Conservation (phyloP, 30 jellyfish, hydroid and myxozoan species). For the Morbakka virulenta region DNA sequence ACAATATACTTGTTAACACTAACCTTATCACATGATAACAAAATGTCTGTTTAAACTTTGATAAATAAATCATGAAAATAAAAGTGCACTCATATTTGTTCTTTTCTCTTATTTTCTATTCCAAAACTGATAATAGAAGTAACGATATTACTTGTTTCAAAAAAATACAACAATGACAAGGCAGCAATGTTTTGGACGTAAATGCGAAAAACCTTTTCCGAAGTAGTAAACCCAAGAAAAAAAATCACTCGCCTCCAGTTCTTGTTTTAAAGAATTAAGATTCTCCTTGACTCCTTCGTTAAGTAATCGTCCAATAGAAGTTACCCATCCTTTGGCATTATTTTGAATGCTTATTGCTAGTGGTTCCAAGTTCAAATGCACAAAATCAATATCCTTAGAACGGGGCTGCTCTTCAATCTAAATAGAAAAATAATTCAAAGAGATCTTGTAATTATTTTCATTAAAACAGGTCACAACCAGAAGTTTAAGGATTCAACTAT, state of each 20-base stretch:
- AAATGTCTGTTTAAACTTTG: no score
- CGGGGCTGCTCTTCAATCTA: slow-evolving; percentile 68
- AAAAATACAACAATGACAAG: neutral
- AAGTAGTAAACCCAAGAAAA: neutral
- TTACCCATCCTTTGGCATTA: slow-evolving; percentile 80
- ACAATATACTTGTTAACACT: no score
- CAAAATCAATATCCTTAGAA: slow-evolving; percentile 73
- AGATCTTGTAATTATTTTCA: no score
- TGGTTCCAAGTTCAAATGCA: slow-evolving; percentile 84
- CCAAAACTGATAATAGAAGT: no score
- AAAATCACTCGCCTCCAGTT: slow-evolving; percentile 61
- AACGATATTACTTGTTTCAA: no score
- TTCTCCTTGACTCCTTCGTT: slow-evolving; percentile 79
- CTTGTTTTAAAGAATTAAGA: slow-evolving; percentile 49
- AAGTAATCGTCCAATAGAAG: slow-evolving; percentile 70
- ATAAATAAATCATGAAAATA: no score
- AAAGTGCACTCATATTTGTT: no score
- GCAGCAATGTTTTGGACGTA: no score
- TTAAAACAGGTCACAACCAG: neutral
- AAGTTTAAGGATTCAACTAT: neutral
- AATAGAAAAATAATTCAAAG: neutral
- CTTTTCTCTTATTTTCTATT: no score
- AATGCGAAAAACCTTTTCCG: no score
- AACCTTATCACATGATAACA: no score
- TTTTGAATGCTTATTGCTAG: slow-evolving; percentile 72